Base-by-base conservation (phyloP, 2,888 invertebrate species). In the Amblyjoppa fuscipennis region DNA sequence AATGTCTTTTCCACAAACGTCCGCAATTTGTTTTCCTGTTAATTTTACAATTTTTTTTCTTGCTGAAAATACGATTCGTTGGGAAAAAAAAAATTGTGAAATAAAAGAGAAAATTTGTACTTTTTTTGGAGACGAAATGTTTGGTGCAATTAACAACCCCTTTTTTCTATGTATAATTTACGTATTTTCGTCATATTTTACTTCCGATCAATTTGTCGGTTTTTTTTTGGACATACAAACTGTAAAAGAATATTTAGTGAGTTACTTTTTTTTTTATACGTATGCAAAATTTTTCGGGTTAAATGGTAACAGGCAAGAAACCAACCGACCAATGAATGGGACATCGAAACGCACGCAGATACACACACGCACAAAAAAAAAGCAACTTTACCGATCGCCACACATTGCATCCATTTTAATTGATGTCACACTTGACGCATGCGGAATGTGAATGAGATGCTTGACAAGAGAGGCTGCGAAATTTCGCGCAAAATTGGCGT, bases 361-460 rank as follows among this genome's bases (percentile, higher is more conserved):
- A 38, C 38, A 38, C 41, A 41, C 41, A 41, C 41, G 25, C n/a
- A 9, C 20, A 45, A 69, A 45, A 89, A 89, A 83, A 82, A 88
- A 87, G 11, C 11, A 87, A 89, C 84, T 85, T 76, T 79, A 59
- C 70, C 74, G 84, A 85, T 75, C 80, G 83, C 85, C 85, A 78
- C 81, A 87, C 88, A 84, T 84, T 71, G 75, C 82, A 82, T 75
- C 73, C 53, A 11, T 86, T 83, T 85, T 83, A 86, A 86, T 82
- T 56, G 81, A 83, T 84, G 83, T 82, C 79, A 78, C 80, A 74
- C 49, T 53, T 69, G 87, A 83, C 83, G 87, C 87, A 88, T 88
- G 59, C 69, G 78, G 87, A 88, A 88, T 88, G 87, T 70, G 85
- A 88, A 87, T 85, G 85, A 78, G 83, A 79, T 79, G 85, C 84